phyloP scores from a whole-genome alignment of 2,797 vertebrate species.

The Chromis chromis region DNA sequence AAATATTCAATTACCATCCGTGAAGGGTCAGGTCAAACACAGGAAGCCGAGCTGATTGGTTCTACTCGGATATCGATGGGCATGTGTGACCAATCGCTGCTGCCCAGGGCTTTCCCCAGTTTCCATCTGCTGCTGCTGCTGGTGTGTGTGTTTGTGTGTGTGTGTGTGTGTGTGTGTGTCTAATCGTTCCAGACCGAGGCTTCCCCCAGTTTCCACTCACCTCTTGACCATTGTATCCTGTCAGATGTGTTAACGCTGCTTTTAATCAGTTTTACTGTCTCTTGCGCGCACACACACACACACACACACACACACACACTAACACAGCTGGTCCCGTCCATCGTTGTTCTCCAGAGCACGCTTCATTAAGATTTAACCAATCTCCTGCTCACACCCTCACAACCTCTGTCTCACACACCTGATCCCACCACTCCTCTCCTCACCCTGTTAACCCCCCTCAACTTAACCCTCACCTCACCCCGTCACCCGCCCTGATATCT shows the following conservation, averaged over 20 bases:
- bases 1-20: constrained; percentile 83
- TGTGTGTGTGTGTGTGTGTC: constrained; percentile 74
- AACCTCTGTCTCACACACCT: constrained; percentile 55
- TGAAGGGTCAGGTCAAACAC: constrained; percentile 84
- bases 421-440: constrained; percentile 40
- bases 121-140: constrained; percentile 59
- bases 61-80: constrained; percentile 80
- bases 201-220: constrained; percentile 82
- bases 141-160: constrained; percentile 42
- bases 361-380: constrained; percentile 67
- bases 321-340: constrained; percentile 80
- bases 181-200: constrained; percentile 79
- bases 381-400: constrained; percentile 42
- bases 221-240: constrained; percentile 79
- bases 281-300: constrained; percentile 44
- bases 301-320: constrained; percentile 23
- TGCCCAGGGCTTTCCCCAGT: constrained; percentile 74
- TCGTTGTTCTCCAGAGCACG: constrained; percentile 63
- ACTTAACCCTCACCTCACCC: constrained; percentile 67
- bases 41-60: constrained; percentile 85
- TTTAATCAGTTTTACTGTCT: constrained; percentile 85
- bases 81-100: constrained; percentile 85
- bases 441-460: constrained; percentile 53
- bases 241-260: constrained; percentile 82
- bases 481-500: constrained; percentile 65